Evolutionary conservation across 2,797 vertebrate species (phyloP).

Genomic region (Oreochromis mossambicus): DNA sequence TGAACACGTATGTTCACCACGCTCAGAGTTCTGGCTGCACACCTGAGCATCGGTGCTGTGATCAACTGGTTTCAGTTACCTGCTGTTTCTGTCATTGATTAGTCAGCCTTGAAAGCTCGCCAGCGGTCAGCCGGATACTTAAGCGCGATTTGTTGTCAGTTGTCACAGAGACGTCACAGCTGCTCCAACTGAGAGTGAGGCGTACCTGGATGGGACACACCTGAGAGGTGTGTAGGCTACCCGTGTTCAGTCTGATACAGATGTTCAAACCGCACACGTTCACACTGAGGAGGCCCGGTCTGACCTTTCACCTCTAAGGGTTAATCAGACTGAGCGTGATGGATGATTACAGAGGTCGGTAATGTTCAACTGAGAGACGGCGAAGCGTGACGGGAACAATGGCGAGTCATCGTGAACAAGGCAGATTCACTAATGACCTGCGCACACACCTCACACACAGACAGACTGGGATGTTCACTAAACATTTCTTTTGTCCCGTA

Average conservation of each 20-base stretch:
- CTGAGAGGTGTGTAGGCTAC: neutral
- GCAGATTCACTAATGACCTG: neutral
- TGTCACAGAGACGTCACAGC: neutral
- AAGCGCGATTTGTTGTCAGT: neutral
- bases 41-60: neutral
- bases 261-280: neutral
- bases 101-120: neutral
- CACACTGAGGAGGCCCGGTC: neutral
- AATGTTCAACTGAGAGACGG: neutral
- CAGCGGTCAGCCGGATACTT: neutral
- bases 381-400: neutral
- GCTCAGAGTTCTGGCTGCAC: neutral
- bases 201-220: neutral
- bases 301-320: neutral
- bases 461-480: neutral
- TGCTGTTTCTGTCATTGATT: neutral
- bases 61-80: neutral
- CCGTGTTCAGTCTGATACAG: neutral
- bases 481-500: neutral
- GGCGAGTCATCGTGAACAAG: neutral
- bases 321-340: neutral
- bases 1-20: neutral
- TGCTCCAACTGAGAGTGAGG: neutral
- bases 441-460: fast-evolving
- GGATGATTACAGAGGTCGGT: neutral